Evolutionary conservation across 2,888 invertebrate species (phyloP).

Genomic region (Tetranychus piercei): DNA sequence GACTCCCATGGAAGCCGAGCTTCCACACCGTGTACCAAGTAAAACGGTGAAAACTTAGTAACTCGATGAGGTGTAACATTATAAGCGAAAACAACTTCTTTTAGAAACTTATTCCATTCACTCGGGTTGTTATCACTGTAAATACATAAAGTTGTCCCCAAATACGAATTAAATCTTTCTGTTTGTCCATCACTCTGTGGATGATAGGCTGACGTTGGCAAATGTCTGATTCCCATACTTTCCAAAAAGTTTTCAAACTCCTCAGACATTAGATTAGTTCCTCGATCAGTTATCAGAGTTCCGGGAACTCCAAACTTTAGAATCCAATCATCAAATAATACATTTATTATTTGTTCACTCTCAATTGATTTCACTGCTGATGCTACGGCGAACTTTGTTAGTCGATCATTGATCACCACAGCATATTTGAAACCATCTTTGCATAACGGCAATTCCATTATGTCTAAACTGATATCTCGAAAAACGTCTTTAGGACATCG

Average conservation of each 20-base stretch:
- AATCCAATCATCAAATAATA: not conserved
- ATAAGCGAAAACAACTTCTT: not conserved
- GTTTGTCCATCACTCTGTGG: slow-evolving; percentile 5
- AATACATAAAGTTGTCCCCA: not conserved
- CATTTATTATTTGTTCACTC: not conserved
- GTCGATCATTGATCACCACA: not conserved
- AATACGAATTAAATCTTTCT: not conserved
- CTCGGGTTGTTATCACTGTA: not conserved
- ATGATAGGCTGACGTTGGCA: not conserved
- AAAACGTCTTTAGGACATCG: not conserved
- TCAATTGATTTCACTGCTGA: not conserved
- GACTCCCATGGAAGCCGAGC: not conserved
- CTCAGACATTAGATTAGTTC: not conserved
- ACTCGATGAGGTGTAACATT: not conserved
- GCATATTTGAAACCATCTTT: not conserved
- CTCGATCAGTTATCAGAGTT: not conserved
- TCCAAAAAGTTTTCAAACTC: not conserved
- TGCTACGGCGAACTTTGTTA: not conserved
- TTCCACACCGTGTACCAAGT: not conserved
- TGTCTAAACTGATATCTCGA: not conserved
- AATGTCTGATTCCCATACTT: not conserved
- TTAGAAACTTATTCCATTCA: not conserved
- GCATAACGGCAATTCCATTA: not conserved
- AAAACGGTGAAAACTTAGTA: not conserved
- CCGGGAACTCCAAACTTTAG: not conserved